Conservation (phyloP, 2,113 vertebrate species). For the Octodon degus region DNA sequence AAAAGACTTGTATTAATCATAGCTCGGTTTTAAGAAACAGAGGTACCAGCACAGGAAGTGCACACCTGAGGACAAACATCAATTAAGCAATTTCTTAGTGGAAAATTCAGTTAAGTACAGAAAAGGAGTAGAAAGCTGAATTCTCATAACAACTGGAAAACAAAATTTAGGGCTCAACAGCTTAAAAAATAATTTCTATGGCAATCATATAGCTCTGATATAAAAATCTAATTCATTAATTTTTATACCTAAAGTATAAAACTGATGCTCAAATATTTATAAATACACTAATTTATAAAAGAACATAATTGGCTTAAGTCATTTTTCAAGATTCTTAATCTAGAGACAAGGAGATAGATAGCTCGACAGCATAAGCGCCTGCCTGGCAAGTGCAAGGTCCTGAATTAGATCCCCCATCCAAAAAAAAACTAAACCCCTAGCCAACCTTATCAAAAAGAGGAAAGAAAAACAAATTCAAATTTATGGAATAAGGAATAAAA, state of each 20-base stretch:
- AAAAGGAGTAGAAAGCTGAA: background rate
- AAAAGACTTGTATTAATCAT: background rate
- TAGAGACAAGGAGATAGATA: background rate
- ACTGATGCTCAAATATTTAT: constrained; percentile 30
- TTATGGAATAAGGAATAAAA: no score
- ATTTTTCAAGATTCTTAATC: constrained; percentile 46
- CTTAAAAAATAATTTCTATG: constrained; percentile 43
- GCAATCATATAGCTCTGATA: constrained; percentile 4
- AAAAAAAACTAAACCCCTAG: no score
- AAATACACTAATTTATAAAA: constrained; percentile 42
- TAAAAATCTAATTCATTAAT: constrained; percentile 47
- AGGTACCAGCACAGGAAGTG: background rate
- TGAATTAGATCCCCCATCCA: no score
- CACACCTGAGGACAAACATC: constrained; percentile 24
- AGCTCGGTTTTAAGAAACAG: background rate
- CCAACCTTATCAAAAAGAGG: no score
- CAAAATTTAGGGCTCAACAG: background rate
- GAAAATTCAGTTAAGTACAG: background rate
- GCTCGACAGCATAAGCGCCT: no score
- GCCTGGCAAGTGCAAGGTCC: no score
- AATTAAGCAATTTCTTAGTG: constrained; percentile 12
- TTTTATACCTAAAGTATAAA: constrained; percentile 32
- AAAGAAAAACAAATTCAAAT: no score
- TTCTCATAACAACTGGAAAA: background rate
- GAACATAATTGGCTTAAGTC: background rate